These are phyloP conservation scores for Nyctalus aviator DNA, from an alignment of 2,797 vertebrate genomes.

Conservation along the genomic window DNA sequence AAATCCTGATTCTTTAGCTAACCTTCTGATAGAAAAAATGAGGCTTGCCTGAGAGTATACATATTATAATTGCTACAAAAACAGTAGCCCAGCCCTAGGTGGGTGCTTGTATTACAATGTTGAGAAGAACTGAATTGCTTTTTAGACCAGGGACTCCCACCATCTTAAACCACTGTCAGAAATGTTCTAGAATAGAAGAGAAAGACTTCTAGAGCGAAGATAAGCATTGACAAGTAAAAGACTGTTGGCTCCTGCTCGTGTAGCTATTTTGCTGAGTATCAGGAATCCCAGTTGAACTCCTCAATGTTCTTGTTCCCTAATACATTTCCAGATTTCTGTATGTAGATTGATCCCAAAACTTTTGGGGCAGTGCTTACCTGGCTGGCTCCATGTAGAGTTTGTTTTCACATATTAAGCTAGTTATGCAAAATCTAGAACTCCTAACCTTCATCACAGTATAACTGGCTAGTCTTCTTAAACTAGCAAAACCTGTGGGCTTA, in stretches of 20 bases:
- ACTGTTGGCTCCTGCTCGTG: neutral
- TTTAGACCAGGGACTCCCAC: neutral
- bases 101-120: neutral
- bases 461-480: neutral
- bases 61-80: neutral
- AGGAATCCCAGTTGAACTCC: neutral
- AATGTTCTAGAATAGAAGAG: neutral
- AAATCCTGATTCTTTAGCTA: constrained; percentile 11
- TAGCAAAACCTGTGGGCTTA: neutral
- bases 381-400: neutral
- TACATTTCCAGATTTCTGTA: neutral
- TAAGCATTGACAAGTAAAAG: neutral
- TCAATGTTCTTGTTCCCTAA: neutral
- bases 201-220: neutral
- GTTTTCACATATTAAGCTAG: constrained; percentile 1
- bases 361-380: neutral
- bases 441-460: neutral
- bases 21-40: constrained; percentile 23
- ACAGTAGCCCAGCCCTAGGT: neutral
- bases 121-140: neutral
- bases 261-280: neutral
- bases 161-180: neutral
- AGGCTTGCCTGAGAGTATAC: neutral
- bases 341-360: neutral
- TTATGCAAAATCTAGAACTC: neutral